Base-by-base conservation (phyloP, 2,888 invertebrate species). In the Lepidochitona cinerea region DNA sequence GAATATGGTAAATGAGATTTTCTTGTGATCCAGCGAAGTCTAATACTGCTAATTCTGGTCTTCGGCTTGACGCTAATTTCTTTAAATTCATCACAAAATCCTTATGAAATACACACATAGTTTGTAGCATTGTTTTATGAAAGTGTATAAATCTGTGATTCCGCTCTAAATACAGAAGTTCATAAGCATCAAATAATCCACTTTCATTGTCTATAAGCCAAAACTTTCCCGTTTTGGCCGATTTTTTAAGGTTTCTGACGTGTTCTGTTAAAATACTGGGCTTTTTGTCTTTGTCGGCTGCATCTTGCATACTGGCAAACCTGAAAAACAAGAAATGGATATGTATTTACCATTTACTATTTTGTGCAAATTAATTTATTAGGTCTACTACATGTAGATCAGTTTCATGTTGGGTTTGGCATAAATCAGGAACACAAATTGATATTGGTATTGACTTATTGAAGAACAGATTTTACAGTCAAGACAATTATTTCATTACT, bases 161-260 rank as follows among this genome's bases (percentile, higher is more conserved):
- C 53, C 66, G 53, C 14, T 75, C 66, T 53, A 72, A 76, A 68
- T 89, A 89, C 37, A 91, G 76, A 1, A 90, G 79, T 18, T 87
- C 86, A 73, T 91, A 91, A 7, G 88, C 88, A 77, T 90, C 91
- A 29, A 91, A 71, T 2, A 91, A 80, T 1, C 90, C 91, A 70
- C 90, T 89, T 74, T 91, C 91, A 74, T 91, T 91, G 84, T 91
- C 91, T 14, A 91, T 88, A 5, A 91, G 81, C 90, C 91, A 91
- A 18, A 91, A 80, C 71, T 87, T 88, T 7, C 82, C 84, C 0
- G 83, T 84, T 37, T 77, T 72, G 26, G 83, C 79, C 5, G 87
- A 87, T 71, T 86, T 83, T 1, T 87, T 87, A 65, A 91, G 85
- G 76, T 91, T 91, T 32, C 91, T 86, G 29, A 91, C 88, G 26